Base-by-base conservation (phyloP, 2,888 invertebrate species). In the Anticlea derivata region DNA sequence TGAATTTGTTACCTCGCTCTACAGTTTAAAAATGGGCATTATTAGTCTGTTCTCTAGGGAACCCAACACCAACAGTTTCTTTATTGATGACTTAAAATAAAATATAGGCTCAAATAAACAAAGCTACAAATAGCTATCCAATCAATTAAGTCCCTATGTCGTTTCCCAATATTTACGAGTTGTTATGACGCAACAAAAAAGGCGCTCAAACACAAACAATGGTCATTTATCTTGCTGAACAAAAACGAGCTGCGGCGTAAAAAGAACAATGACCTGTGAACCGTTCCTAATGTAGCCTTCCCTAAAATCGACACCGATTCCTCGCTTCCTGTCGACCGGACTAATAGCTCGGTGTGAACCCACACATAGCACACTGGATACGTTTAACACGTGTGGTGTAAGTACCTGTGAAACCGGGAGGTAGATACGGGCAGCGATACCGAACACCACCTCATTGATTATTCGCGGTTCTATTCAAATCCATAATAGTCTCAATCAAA, bases 181-280 rank as follows among this genome's bases (percentile, higher is more conserved):
- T n/a, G n/a, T n/a, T 59, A 55, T 61, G 56, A 67, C 52, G 55
- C 56, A 67, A 80, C 73, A 77, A 75, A 52, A 78, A 75, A 68
- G 61, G 63, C 64, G 68, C 65, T 67, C 68, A 64, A 70, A 68
- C 67, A 60, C 69, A 74, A 76, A 80, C 82, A 80, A 77, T 69
- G 68, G 70, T 75, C 69, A 84, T 86, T 80, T 80, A 83, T 87
- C 83, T 80, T 77, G 63, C 68, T 59, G 63, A 65, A 79, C 74
- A 75, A 80, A 83, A 84, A 80, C 55, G 66, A 71, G 64, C 72
- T 75, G 71, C 75, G 70, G 66, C 68, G 82, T 81, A 82, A 82
- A 84, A 81, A 73, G 83, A 82, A 88, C 88, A 88, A 85, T 88
- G 87, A 88, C 87, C 87, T 77, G 82, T 76, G 78, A 83, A 82